A percentile compares a stretch with the other conserved stretches of the same genome.
Conservation (phyloP, 2,888 invertebrate genomes). For the Drosophila eohydei region DNA sequence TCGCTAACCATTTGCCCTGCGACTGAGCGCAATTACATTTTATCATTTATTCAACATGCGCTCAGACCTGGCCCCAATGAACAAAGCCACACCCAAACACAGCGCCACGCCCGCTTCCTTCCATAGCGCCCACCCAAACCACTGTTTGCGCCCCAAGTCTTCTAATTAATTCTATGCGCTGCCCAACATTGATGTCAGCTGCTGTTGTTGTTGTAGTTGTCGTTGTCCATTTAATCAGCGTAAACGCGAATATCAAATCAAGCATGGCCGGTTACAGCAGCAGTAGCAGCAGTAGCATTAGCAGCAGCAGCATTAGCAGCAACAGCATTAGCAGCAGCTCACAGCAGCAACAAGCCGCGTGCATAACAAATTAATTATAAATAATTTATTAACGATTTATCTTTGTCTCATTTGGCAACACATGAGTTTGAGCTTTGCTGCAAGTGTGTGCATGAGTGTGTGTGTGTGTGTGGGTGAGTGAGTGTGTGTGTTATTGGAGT, state of each 20-base stretch:
- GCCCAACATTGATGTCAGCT: conserved; percentile 40
- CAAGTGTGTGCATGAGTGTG: background rate
- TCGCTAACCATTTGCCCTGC: conserved; percentile 44
- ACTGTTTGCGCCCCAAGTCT: conserved; percentile 40
- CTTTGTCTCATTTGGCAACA: conserved; percentile 72
- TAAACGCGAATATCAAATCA: conserved; percentile 81
- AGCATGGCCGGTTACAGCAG: conserved; percentile 42
- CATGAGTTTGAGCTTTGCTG: conserved; percentile 56
- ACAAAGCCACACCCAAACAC: conserved; percentile 15
- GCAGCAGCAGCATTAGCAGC: conserved; percentile 25
- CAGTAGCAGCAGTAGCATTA: conserved; percentile 30
- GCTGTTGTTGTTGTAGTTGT: conserved; percentile 42
- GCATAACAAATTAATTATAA: conserved; percentile 80
- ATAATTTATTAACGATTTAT: conserved; percentile 82
- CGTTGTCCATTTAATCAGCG: conserved; percentile 77
- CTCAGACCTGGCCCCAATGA: conserved; percentile 42
- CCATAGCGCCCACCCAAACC: conserved; percentile 7
- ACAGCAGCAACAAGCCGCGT: conserved; percentile 50
- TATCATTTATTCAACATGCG: conserved; percentile 80
- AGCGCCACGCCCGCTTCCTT: background rate
- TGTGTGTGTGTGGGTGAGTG: conserved; percentile 20
- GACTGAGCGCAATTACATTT: conserved; percentile 76
- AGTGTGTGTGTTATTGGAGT: conserved; percentile 15
- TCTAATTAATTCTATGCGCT: conserved; percentile 75
- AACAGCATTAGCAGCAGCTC: conserved; percentile 23